Conservation (phyloP, 2,888 invertebrate genomes). For the Neoitamus cyanurus region DNA sequence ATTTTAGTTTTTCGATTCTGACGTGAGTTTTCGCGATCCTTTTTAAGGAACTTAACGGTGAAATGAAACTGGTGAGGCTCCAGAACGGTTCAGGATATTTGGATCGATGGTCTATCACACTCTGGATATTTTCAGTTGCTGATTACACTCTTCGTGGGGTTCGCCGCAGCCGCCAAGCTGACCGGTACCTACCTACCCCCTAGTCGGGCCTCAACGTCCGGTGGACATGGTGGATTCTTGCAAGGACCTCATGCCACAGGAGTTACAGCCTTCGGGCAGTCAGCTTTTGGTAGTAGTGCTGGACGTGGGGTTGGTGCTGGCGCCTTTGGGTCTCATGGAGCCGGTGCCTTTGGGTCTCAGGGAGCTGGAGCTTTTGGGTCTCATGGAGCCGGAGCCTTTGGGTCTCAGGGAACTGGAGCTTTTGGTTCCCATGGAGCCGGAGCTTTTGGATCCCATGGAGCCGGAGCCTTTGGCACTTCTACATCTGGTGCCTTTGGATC, state of each 20-base stretch:
- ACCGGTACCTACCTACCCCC: constrained; percentile 60
- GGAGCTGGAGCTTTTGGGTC: background rate
- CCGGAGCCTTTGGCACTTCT: background rate
- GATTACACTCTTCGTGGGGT: constrained; percentile 54
- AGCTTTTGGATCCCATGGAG: background rate
- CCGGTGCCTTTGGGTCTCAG: background rate
- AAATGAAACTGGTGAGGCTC: constrained; percentile 51
- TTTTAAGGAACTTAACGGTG: background rate
- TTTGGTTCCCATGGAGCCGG: background rate
- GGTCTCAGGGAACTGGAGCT: background rate
- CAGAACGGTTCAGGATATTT: background rate
- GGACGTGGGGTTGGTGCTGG: background rate
- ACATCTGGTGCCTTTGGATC: background rate
- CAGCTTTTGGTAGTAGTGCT: background rate
- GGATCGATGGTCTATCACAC: background rate
- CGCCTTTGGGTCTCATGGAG: background rate
- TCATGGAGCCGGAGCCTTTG: background rate
- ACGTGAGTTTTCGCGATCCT: constrained; percentile 24
- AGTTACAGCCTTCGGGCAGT: background rate
- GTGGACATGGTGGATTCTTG: constrained; percentile 54
- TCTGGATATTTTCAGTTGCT: constrained; percentile 51
- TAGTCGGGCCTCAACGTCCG: constrained; percentile 54
- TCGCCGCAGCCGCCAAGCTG: constrained; percentile 57
- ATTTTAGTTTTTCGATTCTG: constrained; percentile 8
- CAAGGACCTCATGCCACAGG: constrained; percentile 54